Conservation (phyloP, 2,797 vertebrate genomes). For the Cirrhinus molitorella region DNA sequence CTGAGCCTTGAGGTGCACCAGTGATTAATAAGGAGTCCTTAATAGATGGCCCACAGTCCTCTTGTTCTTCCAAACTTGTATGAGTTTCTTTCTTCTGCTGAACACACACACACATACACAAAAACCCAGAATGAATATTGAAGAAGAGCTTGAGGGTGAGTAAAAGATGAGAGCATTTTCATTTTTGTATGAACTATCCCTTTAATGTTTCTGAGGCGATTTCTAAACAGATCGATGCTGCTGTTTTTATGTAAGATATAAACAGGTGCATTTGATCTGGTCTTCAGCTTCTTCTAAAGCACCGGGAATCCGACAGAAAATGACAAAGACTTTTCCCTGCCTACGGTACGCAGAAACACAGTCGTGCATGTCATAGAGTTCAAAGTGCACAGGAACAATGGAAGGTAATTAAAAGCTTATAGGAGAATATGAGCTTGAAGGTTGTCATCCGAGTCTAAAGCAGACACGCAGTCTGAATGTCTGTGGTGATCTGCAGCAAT, state of each 20-base stretch:
- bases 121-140: neutral
- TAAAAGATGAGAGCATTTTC: neutral
- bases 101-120: too few relatives aligned
- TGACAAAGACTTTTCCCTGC: slow-evolving; percentile 54
- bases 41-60: neutral
- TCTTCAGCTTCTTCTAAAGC: neutral
- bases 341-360: slow-evolving; percentile 62
- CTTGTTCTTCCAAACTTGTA: neutral
- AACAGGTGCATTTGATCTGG: neutral
- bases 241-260: neutral
- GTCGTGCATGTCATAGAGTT: slow-evolving; percentile 73
- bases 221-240: neutral
- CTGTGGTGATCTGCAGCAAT: neutral
- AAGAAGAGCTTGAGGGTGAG: neutral
- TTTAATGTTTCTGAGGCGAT: neutral
- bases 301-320: slow-evolving; percentile 60
- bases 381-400: slow-evolving; percentile 81
- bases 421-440: slow-evolving; percentile 70
- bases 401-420: slow-evolving; percentile 79
- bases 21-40: neutral
- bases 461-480: slow-evolving; percentile 9
- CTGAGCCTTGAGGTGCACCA: neutral
- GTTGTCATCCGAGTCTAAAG: slow-evolving; percentile 65
- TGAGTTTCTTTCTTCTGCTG: neutral
- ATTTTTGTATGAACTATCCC: neutral